Evolutionary conservation across 2,113 vertebrate genomes (phyloP).

Genomic region (Callipepla squamata): DNA sequence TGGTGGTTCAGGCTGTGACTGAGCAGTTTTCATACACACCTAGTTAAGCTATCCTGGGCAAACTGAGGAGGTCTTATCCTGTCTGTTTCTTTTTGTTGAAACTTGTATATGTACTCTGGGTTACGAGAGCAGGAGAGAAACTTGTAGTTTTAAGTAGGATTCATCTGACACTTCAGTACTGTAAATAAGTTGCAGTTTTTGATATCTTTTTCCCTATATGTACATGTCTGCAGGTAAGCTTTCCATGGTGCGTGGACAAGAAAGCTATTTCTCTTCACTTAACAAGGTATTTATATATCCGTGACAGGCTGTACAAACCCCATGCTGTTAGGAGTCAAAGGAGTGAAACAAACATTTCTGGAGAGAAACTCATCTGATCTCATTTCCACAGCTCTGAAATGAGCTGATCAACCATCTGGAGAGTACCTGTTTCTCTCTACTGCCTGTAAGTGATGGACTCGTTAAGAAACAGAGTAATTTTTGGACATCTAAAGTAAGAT

Average conservation of each 20-base stretch:
- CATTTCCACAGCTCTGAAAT: background rate
- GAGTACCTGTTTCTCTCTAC: background rate
- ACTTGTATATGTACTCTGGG: background rate
- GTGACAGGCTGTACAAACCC: background rate
- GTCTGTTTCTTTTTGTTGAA: background rate
- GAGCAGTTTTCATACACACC: no score
- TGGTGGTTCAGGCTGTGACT: no score
- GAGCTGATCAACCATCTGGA: background rate
- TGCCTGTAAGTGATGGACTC: background rate
- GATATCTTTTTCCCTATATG: background rate
- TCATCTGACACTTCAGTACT: background rate
- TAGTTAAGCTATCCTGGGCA: background rate
- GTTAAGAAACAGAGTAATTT: background rate
- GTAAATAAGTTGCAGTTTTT: background rate
- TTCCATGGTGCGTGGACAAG: background rate
- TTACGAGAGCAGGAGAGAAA: background rate
- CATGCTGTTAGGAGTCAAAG: background rate
- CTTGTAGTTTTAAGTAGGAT: background rate
- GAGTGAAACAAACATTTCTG: background rate
- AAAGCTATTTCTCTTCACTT: background rate
- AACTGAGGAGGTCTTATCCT: background rate
- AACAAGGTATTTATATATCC: background rate
- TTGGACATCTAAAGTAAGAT: background rate
- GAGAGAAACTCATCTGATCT: background rate
- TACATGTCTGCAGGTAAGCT: accelerated